Base-by-base conservation (phyloP, 2,113 vertebrate species). In the Orycteropus afer region DNA sequence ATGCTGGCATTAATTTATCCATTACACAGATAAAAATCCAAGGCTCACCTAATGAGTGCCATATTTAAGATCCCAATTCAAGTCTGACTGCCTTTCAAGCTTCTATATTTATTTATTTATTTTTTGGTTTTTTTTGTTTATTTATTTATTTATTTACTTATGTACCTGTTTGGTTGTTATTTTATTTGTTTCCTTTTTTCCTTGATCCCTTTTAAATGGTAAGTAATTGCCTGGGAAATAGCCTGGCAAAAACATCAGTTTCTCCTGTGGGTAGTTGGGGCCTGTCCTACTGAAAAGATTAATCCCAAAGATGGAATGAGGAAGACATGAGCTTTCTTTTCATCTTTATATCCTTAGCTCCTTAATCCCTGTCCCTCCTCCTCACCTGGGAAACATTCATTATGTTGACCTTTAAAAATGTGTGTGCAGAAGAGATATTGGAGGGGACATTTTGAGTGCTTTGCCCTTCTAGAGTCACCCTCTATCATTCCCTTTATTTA, bases 371-470 rank as follows among this genome's bases (percentile, higher is more conserved):
- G 25, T 55, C 40, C 34, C 34, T 83, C 47, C 25, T 67, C 13
- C 74, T 96, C 27, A 45, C 29, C 49, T 74, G 80, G 84, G 29
- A 89, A 85, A 73, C 57, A 80, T 86, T 86, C n/a, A 67, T 92
- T 76, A 94, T 81, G 55, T 51, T 86, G 93, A 29, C 42, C 55
- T 93, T 91, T 76, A 85, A 91, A 91, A 83, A 27, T 55, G n/a
- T 79, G 47, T 90, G 53, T 88, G 1, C 8, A 8, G 45, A 83
- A 49, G 67, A 90, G 37, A 79, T 63, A 67, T 37, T 27, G 51
- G 78, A 93, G 32, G 71, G 71, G 79, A 85, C 4, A 80, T 18
- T 74, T 42, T 59, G 13, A 37, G 25, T 65, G 61, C 63, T 67
- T 51, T 85, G 40, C 23, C 73, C 40, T 91, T 87, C 63, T 22